Evolutionary conservation across 2,113 vertebrate genomes (phyloP).

Genomic region (Phrynosoma blainvillii): DNA sequence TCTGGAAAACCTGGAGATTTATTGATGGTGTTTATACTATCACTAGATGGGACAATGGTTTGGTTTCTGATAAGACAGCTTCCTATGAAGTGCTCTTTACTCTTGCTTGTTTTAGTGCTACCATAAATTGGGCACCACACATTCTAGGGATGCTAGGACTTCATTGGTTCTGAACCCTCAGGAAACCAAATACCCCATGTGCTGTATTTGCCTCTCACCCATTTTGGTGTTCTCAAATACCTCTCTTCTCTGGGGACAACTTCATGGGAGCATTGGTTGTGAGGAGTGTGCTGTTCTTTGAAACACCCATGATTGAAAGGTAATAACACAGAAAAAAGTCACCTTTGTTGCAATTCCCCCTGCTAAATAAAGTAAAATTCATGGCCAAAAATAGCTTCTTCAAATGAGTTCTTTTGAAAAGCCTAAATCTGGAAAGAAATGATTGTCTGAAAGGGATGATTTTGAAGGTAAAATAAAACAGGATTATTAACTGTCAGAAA

Average conservation of each 20-base stretch:
- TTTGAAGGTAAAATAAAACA: background rate
- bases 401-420: background rate
- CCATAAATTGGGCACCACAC: background rate
- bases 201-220: too few species aligned
- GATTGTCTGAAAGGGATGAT: background rate
- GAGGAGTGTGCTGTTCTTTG: background rate
- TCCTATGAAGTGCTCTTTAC: background rate
- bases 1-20: too few species aligned
- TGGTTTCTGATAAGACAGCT: too few species aligned
- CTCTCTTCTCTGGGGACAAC: too few species aligned
- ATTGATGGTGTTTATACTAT: too few species aligned
- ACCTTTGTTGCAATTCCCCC: background rate
- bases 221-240: too few species aligned
- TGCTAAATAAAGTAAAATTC: background rate
- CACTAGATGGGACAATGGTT: too few species aligned
- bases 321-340: background rate
- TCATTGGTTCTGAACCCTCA: background rate
- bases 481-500: background rate
- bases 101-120: background rate
- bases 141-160: background rate
- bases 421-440: background rate
- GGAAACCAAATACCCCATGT: background rate
- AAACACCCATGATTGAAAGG: background rate
- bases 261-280: background rate
- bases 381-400: background rate